Evolutionary conservation across 2,113 vertebrate genomes (phyloP).

Genomic region (Leptodactylus fuscus): DNA sequence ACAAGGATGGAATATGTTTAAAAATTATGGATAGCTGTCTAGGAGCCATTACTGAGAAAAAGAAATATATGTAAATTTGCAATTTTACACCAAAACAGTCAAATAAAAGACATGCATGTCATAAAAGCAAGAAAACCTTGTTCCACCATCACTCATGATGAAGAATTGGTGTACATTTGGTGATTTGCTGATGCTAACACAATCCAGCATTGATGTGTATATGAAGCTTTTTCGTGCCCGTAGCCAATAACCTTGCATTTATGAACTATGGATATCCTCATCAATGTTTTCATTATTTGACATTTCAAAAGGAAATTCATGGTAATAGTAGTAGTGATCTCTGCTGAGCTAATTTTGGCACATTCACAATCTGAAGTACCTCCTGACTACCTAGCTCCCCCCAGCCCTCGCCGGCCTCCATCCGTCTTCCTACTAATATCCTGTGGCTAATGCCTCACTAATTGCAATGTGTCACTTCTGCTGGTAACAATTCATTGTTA

Average conservation of each 20-base stretch:
- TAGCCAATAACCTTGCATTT: not conserved
- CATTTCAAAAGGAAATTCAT: not conserved
- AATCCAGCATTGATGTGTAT: too few species aligned
- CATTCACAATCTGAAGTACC: conserved; percentile 6
- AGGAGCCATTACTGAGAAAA: too few species aligned
- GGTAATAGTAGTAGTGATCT: not conserved
- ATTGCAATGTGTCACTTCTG: conserved; percentile 55
- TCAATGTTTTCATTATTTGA: conserved; percentile 1
- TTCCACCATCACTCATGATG: too few species aligned
- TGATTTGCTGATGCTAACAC: too few species aligned
- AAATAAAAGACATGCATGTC: too few species aligned
- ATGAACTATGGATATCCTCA: not conserved
- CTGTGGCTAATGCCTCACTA: conserved; percentile 53
- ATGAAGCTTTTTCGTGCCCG: not conserved
- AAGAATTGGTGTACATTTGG: too few species aligned
- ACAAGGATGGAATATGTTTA: too few species aligned
- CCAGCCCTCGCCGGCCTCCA: conserved; percentile 28
- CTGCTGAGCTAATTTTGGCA: conserved; percentile 13
- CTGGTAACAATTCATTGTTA: conserved; percentile 53
- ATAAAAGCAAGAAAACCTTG: too few species aligned
- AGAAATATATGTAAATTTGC: too few species aligned
- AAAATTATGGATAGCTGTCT: too few species aligned
- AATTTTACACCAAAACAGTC: too few species aligned
- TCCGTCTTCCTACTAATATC: conserved; percentile 54
- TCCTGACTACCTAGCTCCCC: conserved; percentile 14